phyloP scores from a whole-genome alignment of 1,140 invertebrate genomes.

The Drosophila tropicalis region DNA sequence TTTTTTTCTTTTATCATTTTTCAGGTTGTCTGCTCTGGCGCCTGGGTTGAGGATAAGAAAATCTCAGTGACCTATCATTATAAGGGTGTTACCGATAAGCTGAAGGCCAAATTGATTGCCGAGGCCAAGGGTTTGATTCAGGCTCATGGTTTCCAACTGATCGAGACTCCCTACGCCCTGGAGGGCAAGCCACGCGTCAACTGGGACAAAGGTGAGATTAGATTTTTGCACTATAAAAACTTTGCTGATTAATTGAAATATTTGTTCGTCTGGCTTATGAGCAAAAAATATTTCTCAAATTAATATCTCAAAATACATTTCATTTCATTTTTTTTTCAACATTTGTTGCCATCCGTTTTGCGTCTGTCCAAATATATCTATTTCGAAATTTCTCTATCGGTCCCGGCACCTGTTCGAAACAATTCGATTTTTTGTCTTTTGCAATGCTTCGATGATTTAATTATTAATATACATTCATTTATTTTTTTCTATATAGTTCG shows the following conservation, averaged over 20 bases:
- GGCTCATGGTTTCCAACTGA: conserved; percentile 90
- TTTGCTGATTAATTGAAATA: background rate
- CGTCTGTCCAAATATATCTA: conserved; percentile 35
- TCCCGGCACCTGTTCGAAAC: conserved; percentile 73
- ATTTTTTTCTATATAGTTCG: conserved; percentile 46
- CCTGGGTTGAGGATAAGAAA: conserved; percentile 96
- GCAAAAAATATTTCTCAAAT: conserved; percentile 11
- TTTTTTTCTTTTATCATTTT: background rate
- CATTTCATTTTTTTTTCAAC: conserved; percentile 9
- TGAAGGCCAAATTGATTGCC: conserved; percentile 87
- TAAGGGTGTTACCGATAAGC: conserved; percentile 89
- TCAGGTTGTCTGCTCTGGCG: conserved; percentile 91
- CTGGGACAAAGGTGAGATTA: conserved; percentile 91
- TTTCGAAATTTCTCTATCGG: conserved; percentile 34
- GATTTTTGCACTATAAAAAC: background rate
- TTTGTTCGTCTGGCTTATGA: background rate
- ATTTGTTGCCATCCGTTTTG: conserved; percentile 68
- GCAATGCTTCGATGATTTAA: conserved; percentile 73
- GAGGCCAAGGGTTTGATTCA: conserved; percentile 90
- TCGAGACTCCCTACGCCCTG: conserved; percentile 91
- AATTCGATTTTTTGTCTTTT: conserved; percentile 64
- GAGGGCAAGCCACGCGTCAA: conserved; percentile 95
- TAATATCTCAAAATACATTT: conserved; percentile 38
- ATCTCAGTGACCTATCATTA: conserved; percentile 94
- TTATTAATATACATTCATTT: conserved; percentile 58